Evolutionary conservation across 2,888 invertebrate genomes (phyloP).

Genomic region (Sphinx pinastri): DNA sequence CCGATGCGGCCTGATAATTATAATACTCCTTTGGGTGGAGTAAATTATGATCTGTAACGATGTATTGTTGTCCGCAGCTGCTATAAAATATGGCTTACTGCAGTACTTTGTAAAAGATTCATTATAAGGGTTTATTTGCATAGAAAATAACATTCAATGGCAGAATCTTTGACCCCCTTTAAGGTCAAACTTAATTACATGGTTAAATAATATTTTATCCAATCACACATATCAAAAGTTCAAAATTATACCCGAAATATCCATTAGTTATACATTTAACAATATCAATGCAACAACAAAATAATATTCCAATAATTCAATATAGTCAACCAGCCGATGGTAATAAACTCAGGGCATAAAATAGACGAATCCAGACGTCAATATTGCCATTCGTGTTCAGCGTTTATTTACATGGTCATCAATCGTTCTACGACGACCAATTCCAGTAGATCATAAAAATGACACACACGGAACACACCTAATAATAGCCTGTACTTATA

Average conservation of each 20-base stretch:
- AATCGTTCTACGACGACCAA: background rate
- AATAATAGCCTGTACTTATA: background rate
- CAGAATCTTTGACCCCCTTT: no score
- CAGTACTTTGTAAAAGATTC: no score
- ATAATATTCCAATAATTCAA: background rate
- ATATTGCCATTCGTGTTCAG: conserved; percentile 9
- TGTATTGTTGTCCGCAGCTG: background rate
- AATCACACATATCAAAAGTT: no score
- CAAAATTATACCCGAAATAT: no score
- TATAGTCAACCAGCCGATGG: background rate
- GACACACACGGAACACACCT: background rate
- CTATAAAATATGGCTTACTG: no score
- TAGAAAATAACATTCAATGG: no score
- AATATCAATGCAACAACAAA: background rate
- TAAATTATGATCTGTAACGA: background rate
- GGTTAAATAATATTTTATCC: no score
- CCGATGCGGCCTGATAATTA: conserved; percentile 19
- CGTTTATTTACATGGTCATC: background rate
- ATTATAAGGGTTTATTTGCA: no score
- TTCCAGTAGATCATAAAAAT: background rate
- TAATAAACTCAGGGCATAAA: background rate
- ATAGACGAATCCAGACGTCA: background rate
- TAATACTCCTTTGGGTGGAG: conserved; percentile 5
- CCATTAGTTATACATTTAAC: background rate
- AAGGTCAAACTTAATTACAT: no score